These are phyloP conservation scores for Schizotus pectinicornis DNA, from an alignment of 2,888 invertebrate genomes.

Conservation along the genomic window DNA sequence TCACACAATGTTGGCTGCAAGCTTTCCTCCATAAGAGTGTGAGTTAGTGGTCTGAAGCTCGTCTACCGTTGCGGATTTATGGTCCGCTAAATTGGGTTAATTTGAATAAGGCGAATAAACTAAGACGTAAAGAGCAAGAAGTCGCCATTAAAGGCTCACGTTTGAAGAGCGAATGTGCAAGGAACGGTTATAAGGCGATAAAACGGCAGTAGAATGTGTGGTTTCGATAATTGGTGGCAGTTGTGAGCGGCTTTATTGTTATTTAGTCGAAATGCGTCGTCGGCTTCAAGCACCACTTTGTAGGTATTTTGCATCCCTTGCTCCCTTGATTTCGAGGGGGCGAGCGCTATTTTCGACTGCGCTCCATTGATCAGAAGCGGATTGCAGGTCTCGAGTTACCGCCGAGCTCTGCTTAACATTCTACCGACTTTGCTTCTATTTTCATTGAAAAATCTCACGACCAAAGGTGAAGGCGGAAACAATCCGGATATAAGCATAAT, in stretches of 20 bases:
- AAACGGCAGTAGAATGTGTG: constrained; percentile 14
- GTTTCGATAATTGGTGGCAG: constrained; percentile 19
- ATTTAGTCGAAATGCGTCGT: neutral
- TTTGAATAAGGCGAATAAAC: constrained; percentile 25
- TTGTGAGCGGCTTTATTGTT: constrained; percentile 10
- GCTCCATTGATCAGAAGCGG: no score
- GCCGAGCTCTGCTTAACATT: no score
- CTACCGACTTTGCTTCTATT: no score
- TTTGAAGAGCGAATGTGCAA: constrained; percentile 10
- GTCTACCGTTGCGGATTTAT: constrained; percentile 16
- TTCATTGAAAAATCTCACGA: no score
- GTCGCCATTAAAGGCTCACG: constrained; percentile 13
- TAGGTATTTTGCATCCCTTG: no score
- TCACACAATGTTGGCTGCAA: constrained; percentile 6
- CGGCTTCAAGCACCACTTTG: no score
- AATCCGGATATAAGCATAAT: no score
- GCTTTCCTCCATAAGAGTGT: constrained; percentile 15
- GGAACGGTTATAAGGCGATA: constrained; percentile 16
- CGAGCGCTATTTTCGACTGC: no score
- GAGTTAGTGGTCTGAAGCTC: constrained; percentile 10
- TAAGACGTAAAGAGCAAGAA: constrained; percentile 20
- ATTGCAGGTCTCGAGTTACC: no score
- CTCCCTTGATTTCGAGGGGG: no score
- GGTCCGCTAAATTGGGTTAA: constrained; percentile 25
- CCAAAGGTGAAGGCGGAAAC: no score